A percentile compares a stretch with the other conserved stretches of the same genome.
Conservation (phyloP, 2,113 vertebrate genomes). For the Lepisosteus oculatus region DNA sequence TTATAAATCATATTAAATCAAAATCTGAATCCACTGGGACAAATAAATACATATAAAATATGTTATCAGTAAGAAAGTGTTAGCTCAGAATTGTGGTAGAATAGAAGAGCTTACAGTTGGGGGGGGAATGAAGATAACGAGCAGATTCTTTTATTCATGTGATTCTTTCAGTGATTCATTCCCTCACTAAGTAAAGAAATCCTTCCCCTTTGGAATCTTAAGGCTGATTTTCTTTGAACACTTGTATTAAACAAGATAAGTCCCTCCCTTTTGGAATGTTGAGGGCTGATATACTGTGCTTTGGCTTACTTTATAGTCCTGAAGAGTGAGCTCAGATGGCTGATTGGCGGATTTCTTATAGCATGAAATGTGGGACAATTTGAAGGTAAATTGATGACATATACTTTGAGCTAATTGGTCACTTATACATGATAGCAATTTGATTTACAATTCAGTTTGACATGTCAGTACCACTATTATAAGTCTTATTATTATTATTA, state of each 20-base stretch:
- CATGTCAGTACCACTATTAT: slow-evolving; percentile 56
- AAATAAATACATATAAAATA: background rate
- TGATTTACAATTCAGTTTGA: slow-evolving; percentile 50
- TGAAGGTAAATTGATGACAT: slow-evolving; percentile 64
- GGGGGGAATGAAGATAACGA: background rate
- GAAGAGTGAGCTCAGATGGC: slow-evolving; percentile 49
- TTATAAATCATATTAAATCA: background rate
- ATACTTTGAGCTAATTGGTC: slow-evolving; percentile 59
- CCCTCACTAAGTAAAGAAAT: background rate
- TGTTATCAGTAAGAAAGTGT: too few species aligned
- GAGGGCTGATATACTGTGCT: background rate
- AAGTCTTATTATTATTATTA: slow-evolving; percentile 23
- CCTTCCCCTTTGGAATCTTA: background rate
- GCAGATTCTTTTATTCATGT: background rate
- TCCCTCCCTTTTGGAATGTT: background rate
- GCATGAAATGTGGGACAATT: slow-evolving; percentile 55
- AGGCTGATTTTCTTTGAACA: background rate
- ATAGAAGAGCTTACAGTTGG: background rate
- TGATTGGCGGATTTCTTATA: slow-evolving; percentile 43
- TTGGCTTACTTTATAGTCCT: background rate
- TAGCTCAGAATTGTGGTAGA: background rate
- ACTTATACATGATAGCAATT: slow-evolving; percentile 60
- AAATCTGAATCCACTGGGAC: background rate
- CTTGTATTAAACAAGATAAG: background rate
- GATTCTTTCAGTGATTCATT: background rate